These are phyloP conservation scores for Smittia aterrima DNA, from an alignment of 2,888 invertebrate genomes.

Conservation along the genomic window DNA sequence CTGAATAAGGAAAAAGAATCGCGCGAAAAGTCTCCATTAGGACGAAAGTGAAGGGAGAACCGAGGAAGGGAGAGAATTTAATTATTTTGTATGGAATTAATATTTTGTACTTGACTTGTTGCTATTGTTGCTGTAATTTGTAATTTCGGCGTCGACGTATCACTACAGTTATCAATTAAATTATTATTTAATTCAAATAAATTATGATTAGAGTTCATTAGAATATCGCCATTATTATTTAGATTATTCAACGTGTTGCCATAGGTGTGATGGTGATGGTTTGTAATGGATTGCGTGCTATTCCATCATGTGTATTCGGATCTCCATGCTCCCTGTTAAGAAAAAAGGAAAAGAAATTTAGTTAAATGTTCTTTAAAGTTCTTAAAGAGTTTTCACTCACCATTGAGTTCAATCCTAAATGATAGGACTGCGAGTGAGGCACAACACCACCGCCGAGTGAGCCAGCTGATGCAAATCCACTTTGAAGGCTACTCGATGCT, in stretches of 20 bases:
- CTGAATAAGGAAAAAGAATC: neutral
- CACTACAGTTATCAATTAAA: constrained; percentile 42
- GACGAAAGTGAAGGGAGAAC: neutral
- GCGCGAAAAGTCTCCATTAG: constrained; percentile 37
- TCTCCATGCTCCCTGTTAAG: constrained; percentile 80
- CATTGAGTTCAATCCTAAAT: constrained; percentile 67
- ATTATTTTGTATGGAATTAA: constrained; percentile 41
- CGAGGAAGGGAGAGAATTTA: constrained; percentile 12
- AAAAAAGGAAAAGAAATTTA: constrained; percentile 50
- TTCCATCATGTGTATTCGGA: constrained; percentile 89
- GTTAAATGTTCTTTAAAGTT: constrained; percentile 34
- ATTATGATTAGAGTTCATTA: constrained; percentile 42
- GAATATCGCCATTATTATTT: constrained; percentile 39
- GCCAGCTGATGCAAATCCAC: constrained; percentile 61
- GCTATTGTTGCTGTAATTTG: constrained; percentile 41
- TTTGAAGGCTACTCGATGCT: constrained; percentile 61
- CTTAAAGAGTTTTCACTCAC: constrained; percentile 53
- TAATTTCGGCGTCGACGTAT: constrained; percentile 42
- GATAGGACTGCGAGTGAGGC: constrained; percentile 66
- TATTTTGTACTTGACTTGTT: constrained; percentile 42
- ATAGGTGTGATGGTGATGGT: constrained; percentile 25
- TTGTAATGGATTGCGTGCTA: constrained; percentile 41
- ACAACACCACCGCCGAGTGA: constrained; percentile 62
- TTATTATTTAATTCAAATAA: constrained; percentile 42
- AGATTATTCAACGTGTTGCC: constrained; percentile 42